phyloP scores from a whole-genome alignment of 2,797 vertebrate genomes.

The Sebastes glaucus region DNA sequence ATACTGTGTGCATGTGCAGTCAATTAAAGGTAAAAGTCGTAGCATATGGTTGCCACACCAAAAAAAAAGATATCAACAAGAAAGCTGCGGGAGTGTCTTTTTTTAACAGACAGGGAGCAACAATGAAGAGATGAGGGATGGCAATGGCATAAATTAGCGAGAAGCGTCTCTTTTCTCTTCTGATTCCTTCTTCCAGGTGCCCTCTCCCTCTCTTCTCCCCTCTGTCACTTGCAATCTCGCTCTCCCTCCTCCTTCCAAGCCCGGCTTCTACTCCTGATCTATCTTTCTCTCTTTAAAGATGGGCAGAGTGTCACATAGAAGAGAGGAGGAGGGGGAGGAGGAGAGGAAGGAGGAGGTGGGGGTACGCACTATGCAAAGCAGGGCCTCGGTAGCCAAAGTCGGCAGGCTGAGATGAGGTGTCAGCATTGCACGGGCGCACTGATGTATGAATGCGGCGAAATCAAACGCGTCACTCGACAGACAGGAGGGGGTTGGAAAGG shows the following conservation, averaged over 20 bases:
- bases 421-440: slow-evolving; percentile 96
- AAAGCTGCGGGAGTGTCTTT: slow-evolving; percentile 24
- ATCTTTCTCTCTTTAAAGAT: slow-evolving; percentile 85
- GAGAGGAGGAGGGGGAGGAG: slow-evolving; percentile 44
- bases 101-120: slow-evolving; percentile 60
- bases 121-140: slow-evolving; percentile 65
- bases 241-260: slow-evolving; percentile 41
- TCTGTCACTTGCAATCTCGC: slow-evolving; percentile 65
- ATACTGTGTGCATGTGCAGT: slow-evolving; percentile 28
- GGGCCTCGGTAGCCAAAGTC: slow-evolving; percentile 96
- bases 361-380: slow-evolving; percentile 94
- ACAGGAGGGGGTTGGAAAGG: slow-evolving; percentile 81
- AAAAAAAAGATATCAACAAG: slow-evolving; percentile 12
- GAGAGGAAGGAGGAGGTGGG: slow-evolving; percentile 81
- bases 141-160: slow-evolving; percentile 67
- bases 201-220: slow-evolving; percentile 39
- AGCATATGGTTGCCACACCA: not conserved
- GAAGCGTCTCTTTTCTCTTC: slow-evolving; percentile 49
- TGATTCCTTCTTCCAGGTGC: slow-evolving; percentile 55
- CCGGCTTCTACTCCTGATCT: slow-evolving; percentile 63
- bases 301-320: slow-evolving; percentile 79
- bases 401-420: slow-evolving; percentile 98
- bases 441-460: slow-evolving; percentile 99
- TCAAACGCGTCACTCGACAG: slow-evolving; percentile 99
- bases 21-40: slow-evolving; percentile 43